phyloP scores from a whole-genome alignment of 2,888 invertebrate species.

The Heteropelma amictum region DNA sequence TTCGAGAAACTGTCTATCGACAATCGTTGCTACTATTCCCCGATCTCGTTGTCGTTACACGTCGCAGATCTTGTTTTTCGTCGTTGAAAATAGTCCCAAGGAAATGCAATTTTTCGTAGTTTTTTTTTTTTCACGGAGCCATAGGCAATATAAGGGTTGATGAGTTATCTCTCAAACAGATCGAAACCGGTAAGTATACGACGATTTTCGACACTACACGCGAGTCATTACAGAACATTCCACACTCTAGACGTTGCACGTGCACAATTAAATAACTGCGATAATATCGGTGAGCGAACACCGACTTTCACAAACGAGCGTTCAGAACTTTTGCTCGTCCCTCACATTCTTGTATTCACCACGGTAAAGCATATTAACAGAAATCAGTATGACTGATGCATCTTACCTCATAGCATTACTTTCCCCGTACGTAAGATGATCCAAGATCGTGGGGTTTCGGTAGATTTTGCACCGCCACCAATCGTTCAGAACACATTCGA shows the following conservation, averaged over 20 bases:
- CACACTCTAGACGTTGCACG: conserved; percentile 32
- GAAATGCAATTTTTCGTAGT: not conserved
- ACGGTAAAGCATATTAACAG: conserved; percentile 46
- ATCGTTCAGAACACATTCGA: too few relatives aligned
- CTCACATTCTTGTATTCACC: conserved; percentile 21
- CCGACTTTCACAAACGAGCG: conserved; percentile 1
- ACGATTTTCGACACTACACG: conserved; percentile 36
- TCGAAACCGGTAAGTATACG: conserved; percentile 38
- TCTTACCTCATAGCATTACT: conserved; percentile 28
- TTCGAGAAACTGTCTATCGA: not conserved
- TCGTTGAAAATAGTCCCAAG: too few relatives aligned
- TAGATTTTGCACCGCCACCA: not conserved
- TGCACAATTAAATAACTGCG: conserved; percentile 7
- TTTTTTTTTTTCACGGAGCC: too few relatives aligned
- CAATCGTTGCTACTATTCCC: not conserved
- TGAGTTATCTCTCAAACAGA: conserved; percentile 17
- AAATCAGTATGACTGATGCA: conserved; percentile 32
- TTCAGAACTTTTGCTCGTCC: conserved; percentile 9
- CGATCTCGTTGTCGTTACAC: too few relatives aligned
- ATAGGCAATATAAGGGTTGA: not conserved
- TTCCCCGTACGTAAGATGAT: conserved; percentile 25
- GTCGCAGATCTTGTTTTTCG: too few relatives aligned
- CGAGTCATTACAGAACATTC: conserved; percentile 40
- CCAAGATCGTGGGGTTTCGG: conserved; percentile 27
- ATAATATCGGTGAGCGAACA: conserved; percentile 14